phyloP scores from a whole-genome alignment of 2,888 invertebrate species.

The Drosophila paracracens region DNA sequence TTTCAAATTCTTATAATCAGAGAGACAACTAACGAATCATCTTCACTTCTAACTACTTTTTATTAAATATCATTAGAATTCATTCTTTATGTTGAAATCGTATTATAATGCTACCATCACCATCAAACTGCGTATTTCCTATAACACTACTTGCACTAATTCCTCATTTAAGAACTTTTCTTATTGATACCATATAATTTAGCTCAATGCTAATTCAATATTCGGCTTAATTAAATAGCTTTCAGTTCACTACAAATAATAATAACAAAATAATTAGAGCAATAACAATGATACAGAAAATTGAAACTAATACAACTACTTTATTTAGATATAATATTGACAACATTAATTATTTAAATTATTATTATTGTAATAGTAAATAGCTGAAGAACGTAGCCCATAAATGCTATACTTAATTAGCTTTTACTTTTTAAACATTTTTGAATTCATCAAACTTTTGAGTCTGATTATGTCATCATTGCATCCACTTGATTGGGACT shows the following conservation, averaged over 20 bases:
- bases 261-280: not conserved
- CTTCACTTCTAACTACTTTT: not conserved
- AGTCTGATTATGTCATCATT: not conserved
- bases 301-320: too few relatives aligned
- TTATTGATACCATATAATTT: not conserved
- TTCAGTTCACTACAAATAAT: not conserved
- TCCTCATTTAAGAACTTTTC: not conserved
- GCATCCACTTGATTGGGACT: not conserved
- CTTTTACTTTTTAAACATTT: not conserved
- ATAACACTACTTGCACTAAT: not conserved
- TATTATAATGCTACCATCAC: too few relatives aligned
- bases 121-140: too few relatives aligned
- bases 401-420: not conserved
- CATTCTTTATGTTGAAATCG: not conserved
- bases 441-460: not conserved
- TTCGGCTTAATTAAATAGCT: not conserved
- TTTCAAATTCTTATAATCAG: not conserved
- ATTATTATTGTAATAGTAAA: not conserved
- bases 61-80: not conserved
- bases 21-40: not conserved
- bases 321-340: not conserved
- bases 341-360: not conserved
- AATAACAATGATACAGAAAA: not conserved
- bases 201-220: not conserved
- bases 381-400: fast-evolving